phyloP scores from a whole-genome alignment of 2,113 vertebrate genomes.

The Zeus faber region DNA sequence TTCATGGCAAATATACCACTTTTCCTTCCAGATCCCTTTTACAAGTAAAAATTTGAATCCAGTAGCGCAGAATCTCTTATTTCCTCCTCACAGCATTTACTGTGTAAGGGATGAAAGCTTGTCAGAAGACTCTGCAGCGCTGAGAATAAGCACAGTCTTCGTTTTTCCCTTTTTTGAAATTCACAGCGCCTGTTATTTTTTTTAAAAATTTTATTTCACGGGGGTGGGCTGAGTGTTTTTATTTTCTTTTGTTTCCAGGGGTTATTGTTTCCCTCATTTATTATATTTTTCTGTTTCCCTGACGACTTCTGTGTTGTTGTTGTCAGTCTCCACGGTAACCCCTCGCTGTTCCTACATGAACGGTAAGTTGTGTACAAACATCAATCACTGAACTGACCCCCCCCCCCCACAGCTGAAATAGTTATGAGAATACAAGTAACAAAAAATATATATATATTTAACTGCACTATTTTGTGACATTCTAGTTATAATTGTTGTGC shows the following conservation, averaged over 20 bases:
- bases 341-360: constrained; percentile 75
- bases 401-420: constrained; percentile 47
- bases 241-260: constrained; percentile 67
- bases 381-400: constrained; percentile 67
- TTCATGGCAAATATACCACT: too few relatives aligned
- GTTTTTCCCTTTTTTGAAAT: too few relatives aligned
- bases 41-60: too few relatives aligned
- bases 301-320: constrained; percentile 81
- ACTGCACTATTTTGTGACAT: too few relatives aligned
- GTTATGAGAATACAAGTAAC: constrained; percentile 40
- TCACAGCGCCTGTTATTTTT: too few relatives aligned
- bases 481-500: too few relatives aligned
- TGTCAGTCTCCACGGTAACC: constrained; percentile 79
- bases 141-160: constrained; percentile 27
- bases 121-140: too few relatives aligned
- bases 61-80: not conserved
- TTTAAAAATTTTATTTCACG: constrained; percentile 41
- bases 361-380: constrained; percentile 78
- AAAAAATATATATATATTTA: too few relatives aligned
- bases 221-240: constrained; percentile 38
- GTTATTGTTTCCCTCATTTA: constrained; percentile 68
- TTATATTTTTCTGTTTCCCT: constrained; percentile 80
- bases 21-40: too few relatives aligned
- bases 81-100: too few relatives aligned
- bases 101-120: not conserved